Evolutionary conservation across 35 echinoderm and acorn worm genomes (phyloP).

Genomic region (Strongylocentrotus purpuratus): DNA sequence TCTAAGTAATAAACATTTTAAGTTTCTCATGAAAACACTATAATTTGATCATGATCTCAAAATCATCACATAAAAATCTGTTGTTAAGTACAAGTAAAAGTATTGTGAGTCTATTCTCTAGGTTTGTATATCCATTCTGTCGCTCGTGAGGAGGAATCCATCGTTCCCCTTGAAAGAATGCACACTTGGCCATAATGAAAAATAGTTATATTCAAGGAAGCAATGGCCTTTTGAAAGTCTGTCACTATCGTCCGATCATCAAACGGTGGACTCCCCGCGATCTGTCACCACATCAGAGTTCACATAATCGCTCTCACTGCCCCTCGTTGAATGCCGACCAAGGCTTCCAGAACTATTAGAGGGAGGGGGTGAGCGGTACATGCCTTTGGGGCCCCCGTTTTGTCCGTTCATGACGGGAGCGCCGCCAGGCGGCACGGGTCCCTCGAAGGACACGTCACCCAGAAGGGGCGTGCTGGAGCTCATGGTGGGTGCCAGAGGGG

Average conservation of each 20-base stretch:
- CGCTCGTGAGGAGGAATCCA: background rate
- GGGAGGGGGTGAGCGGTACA: conserved; percentile 20
- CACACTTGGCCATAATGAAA: background rate
- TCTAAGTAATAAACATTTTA: background rate
- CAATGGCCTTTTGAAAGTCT: background rate
- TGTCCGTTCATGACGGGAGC: conserved; percentile 30
- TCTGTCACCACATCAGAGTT: conserved; percentile 61
- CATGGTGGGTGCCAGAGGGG: conserved; percentile 7
- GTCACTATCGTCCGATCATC: background rate
- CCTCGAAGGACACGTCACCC: conserved; percentile 47
- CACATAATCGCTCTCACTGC: conserved; percentile 71
- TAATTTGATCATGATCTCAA: background rate
- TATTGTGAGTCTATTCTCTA: background rate
- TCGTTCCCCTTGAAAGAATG: background rate
- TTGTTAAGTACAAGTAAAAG: background rate
- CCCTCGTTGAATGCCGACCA: background rate
- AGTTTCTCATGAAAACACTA: background rate
- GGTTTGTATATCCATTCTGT: background rate
- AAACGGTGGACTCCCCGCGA: conserved; percentile 73
- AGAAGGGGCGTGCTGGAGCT: conserved; percentile 64
- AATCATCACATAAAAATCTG: conserved; percentile 12
- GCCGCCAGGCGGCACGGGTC: background rate
- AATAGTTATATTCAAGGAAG: background rate
- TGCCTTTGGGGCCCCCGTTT: background rate
- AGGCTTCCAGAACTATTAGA: conserved; percentile 10